Conservation (phyloP, 2,797 vertebrate genomes). For the Tarsius wallacei region DNA sequence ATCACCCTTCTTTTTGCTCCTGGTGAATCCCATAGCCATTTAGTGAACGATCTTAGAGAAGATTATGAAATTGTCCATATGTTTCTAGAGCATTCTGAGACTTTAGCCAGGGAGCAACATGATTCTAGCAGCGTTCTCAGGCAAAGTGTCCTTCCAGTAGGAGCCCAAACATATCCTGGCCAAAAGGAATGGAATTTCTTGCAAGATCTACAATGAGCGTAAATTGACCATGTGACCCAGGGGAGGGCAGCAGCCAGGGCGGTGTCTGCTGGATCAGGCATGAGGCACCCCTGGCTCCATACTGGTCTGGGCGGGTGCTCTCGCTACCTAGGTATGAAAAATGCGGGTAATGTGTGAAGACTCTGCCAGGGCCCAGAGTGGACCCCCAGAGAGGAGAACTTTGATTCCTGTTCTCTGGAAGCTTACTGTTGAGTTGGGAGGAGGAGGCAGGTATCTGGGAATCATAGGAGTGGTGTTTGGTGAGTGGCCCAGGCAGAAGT, state of each 20-base stretch:
- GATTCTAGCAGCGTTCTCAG: constrained; percentile 36
- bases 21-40: neutral
- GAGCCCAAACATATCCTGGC: neutral
- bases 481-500: neutral
- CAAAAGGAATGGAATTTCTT: constrained; percentile 14
- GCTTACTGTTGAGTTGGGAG: neutral
- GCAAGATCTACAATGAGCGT: neutral
- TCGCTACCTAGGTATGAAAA: neutral
- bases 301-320: neutral
- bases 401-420: neutral
- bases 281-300: neutral
- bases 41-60: neutral
- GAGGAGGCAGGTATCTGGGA: neutral
- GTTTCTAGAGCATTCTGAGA: neutral
- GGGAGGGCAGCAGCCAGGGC: neutral
- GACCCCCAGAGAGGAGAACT: neutral
- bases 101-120: neutral
- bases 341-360: neutral
- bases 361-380: neutral
- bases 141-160: constrained; percentile 65
- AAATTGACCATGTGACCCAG: neutral
- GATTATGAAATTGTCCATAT: neutral
- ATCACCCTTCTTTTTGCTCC: neutral
- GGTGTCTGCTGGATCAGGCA: neutral
- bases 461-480: neutral